Conservation (phyloP, 37 sponge, comb jelly and placozoan species). For the Chondrilla cf. caribensis region DNA sequence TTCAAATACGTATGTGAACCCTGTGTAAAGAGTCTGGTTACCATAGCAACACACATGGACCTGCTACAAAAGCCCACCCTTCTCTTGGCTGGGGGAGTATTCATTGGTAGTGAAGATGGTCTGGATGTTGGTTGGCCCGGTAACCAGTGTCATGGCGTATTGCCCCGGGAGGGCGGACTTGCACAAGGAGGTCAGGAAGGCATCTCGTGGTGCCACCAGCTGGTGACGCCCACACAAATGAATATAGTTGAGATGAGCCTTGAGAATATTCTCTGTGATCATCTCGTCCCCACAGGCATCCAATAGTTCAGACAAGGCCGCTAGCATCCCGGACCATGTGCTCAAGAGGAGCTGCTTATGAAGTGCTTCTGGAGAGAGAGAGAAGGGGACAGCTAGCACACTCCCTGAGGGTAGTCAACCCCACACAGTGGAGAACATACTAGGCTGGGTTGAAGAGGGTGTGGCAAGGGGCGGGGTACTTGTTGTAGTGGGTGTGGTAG, state of each 20-base stretch:
- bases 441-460: not conserved
- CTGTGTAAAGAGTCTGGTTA: not conserved
- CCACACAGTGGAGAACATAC: not conserved
- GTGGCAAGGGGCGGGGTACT: not conserved
- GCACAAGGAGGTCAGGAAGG: slow-evolving; percentile 87
- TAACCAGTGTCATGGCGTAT: slow-evolving; percentile 49
- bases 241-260: slow-evolving; percentile 70
- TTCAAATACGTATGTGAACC: slow-evolving; percentile 3
- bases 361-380: slow-evolving; percentile 17
- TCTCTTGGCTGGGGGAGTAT: not conserved
- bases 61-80: not conserved
- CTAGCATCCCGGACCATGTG: slow-evolving; percentile 88
- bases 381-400: not conserved
- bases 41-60: too few relatives aligned
- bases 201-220: slow-evolving; percentile 77
- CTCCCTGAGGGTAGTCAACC: not conserved
- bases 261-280: slow-evolving; percentile 64
- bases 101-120: not conserved
- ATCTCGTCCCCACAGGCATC: slow-evolving; percentile 85
- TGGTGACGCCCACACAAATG: slow-evolving; percentile 70
- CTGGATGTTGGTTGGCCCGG: not conserved
- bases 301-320: slow-evolving; percentile 79
- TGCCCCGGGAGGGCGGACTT: slow-evolving; percentile 86
- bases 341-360: slow-evolving; percentile 56
- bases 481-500: not conserved